Base-by-base conservation (phyloP, 2,113 vertebrate species). In the Vanacampus margaritifer region DNA sequence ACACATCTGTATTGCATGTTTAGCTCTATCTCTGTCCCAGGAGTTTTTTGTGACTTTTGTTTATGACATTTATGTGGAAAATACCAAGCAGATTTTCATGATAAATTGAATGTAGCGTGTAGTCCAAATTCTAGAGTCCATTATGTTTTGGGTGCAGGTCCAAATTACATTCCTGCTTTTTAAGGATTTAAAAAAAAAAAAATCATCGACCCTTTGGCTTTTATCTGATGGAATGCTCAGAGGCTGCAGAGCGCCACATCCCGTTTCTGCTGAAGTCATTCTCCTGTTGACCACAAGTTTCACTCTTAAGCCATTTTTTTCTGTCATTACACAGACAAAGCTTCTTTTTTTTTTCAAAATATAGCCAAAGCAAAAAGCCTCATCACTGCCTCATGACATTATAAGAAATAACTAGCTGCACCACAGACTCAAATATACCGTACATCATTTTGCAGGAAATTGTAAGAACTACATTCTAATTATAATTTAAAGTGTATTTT, bases 261-360 rank as follows among this genome's bases (percentile, higher is more conserved):
- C 57, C 59, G 6, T 61, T 61, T 61, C 59, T 61, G 59, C 39
- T 41, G 4, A 61, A 61, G 36, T 61, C 59, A 61, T 61, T 61
- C 57, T 5, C 23, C 54, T 23, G 17, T 61, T 61, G 59, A 61
- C 36, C 36, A 14, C 59, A 61, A 14, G 35, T 61, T 61, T 61
- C 21, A 59, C 57, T 21, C 1, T 21, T 19, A 2, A 59, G 21
- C 54, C 17, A 37, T 13, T 2, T 59, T 26, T 57, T 32, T 35
- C 8, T 61, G 58, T 39, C 59, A 41, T 61, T 41, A 41, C 37
- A 61, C 23, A n/a, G 59, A 21, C 59, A 23, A 39, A 13, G 19
- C 10, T 12, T 37, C 41, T 39, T 61, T 39, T 39, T 39, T 9
- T 39, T 26, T 54, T 36, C 11, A 23, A 3, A 61, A 13, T 36